Evolutionary conservation across 2,888 invertebrate genomes (phyloP), one percentile per base, ranked within the genome.

Genomic region (Rotaria macrura): DNA sequence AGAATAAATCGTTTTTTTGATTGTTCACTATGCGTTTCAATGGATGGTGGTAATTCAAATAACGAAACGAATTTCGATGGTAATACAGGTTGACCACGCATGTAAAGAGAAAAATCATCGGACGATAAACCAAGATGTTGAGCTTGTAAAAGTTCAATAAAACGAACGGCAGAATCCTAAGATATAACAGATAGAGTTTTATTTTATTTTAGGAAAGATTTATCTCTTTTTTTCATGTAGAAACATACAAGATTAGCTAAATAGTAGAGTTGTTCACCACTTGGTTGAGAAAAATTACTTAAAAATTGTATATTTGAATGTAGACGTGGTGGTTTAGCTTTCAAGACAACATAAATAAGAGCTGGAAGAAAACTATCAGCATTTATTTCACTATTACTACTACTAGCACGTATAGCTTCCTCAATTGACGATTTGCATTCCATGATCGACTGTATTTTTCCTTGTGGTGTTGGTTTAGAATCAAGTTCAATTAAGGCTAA

Each of bases 321-420:
- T 43, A 99, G 93, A 2, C 97, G 93, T 0, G 98, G 97, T 0
- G 99, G 99, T 92, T 99, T 99, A 34, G 97, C 97, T 91, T 97
- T 97, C 74, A 99, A 92, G 20, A 99, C 95, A 49, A 98, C 95
- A 91, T 96, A 97, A 89, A 99, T 99, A 85, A 99, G 93, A 29
- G 96, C 96, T 3, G 99, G 99, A 87, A 99, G 93, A 91, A 99
- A 95, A 91, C 99, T 99, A 91, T 99, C 99, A 0, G 99, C 99
- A 79, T 79, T 79, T 23, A 79, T 79, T 29, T 34, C 65, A 65
- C 65, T 65, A 34, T 17, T 65, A 34, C 65, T 65, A 65, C 20
- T 65, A 6, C 90, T 89, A 84, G 88, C 87, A 17, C 88, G 88
- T 47, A 91, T 88, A 17, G 90, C 89, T 84, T 89, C 93, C 89